Evolutionary conservation across 2,113 vertebrate species (phyloP), one percentile per base, ranked within the genome.

Genomic region (Amphiprion ocellaris): DNA sequence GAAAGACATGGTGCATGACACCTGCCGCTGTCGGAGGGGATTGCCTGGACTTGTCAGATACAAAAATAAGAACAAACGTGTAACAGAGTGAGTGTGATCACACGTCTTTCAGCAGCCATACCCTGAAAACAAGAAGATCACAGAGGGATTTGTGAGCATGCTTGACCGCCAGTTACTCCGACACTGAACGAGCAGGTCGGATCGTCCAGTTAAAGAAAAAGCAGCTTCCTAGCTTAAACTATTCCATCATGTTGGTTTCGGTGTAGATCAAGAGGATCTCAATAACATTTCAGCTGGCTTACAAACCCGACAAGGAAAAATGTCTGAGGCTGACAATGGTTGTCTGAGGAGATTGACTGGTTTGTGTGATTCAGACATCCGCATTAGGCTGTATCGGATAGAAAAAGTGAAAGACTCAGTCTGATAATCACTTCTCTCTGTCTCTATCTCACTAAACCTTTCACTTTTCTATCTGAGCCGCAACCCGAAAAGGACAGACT

Each of bases 1-100:
- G 23, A 60, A 69, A 69, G 39, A 66, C 41, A 3, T 12, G 56
- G 53, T 5, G 21, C 56, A 33, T 46, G 70, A 74, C 64, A 74
- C 50, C 59, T 77, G 56, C 50, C 53, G 75, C 46, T 69, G 39
- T 74, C 53, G 50, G 46, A 8, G 11, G 17, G 5, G 60, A 69
- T 33, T 70, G 79, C 49, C 62, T 72, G 68, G 68, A 30, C 82
- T 85, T 83, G 87, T 80, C 44, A 21, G 53, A 55, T 33, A 83
- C 71, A 63, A 66, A 66, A 68, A 9, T 17, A 58, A 50, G 39
- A 3, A 64, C 19, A 80, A 53, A 70, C 33, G 41, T 66, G 41
- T 64, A 74, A 41, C 54, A 10, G 11, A 4, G 16, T 15, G 52
- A 81, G 74, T 79, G 70, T 53, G 69, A 74, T 64, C 10, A 0